Conservation (phyloP, 2,113 vertebrate species). For the Saccopteryx bilineata region DNA sequence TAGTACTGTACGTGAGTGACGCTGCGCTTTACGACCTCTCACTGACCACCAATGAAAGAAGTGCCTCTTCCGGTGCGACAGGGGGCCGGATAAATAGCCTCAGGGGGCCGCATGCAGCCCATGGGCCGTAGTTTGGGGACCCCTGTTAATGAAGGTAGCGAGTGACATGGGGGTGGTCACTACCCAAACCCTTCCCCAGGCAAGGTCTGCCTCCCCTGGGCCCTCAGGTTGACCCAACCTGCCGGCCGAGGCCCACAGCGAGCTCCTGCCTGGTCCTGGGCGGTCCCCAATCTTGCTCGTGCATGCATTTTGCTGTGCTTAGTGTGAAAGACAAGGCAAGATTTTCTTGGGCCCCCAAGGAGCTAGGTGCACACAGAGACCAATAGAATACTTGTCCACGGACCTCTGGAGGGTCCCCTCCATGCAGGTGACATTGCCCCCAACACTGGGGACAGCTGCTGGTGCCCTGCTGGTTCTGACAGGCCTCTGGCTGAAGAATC, state of each 20-base stretch:
- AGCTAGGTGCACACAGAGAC: background rate
- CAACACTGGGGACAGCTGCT: background rate
- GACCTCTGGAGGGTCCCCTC: background rate
- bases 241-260: accelerated
- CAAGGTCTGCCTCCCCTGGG: no score
- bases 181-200: no score
- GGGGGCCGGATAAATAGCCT: no score
- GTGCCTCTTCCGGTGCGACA: no score
- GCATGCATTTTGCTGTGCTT: background rate
- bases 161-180: background rate
- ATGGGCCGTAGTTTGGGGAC: no score
- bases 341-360: background rate
- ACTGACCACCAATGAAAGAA: no score
- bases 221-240: background rate
- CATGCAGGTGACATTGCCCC: background rate
- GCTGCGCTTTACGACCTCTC: no score
- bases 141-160: background rate
- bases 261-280: background rate
- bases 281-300: background rate
- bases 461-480: background rate
- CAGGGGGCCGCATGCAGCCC: no score
- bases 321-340: background rate
- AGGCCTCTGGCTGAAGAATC: background rate
- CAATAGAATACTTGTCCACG: background rate
- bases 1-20: no score